A percentile compares a stretch with the other conserved stretches of the same genome.
phyloP scores from a whole-genome alignment of 2,797 vertebrate species.

The Propithecus perrieri region DNA sequence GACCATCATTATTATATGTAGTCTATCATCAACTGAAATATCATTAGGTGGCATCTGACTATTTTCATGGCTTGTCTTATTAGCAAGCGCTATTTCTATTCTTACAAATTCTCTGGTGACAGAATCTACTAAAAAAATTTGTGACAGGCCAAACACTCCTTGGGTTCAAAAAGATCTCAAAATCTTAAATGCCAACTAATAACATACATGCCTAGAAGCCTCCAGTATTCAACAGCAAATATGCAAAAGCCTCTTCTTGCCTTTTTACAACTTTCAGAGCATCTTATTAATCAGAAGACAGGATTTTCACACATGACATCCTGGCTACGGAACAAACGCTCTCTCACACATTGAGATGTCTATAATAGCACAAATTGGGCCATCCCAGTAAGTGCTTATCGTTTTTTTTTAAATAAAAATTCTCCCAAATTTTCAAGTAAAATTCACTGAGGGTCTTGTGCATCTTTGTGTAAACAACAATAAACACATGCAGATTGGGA shows the following conservation, averaged over 20 bases:
- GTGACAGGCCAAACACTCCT: neutral
- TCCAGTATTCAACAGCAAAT: neutral
- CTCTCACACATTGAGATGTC: neutral
- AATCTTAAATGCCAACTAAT: slow-evolving; percentile 4
- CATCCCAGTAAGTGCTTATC: neutral
- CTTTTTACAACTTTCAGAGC: neutral
- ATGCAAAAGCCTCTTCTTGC: neutral
- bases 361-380: neutral
- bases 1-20: neutral
- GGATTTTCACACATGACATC: neutral
- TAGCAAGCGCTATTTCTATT: neutral
- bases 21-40: neutral
- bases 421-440: neutral
- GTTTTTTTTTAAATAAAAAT: neutral
- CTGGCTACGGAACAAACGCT: neutral
- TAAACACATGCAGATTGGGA: neutral
- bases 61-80: neutral
- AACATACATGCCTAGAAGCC: neutral
- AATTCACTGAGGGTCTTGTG: neutral
- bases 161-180: neutral
- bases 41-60: neutral
- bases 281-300: neutral
- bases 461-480: neutral
- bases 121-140: neutral
- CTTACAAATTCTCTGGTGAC: neutral